These are phyloP conservation scores for Sebastolobus altivelis DNA, from an alignment of 2,797 vertebrate genomes.

Conservation along the genomic window DNA sequence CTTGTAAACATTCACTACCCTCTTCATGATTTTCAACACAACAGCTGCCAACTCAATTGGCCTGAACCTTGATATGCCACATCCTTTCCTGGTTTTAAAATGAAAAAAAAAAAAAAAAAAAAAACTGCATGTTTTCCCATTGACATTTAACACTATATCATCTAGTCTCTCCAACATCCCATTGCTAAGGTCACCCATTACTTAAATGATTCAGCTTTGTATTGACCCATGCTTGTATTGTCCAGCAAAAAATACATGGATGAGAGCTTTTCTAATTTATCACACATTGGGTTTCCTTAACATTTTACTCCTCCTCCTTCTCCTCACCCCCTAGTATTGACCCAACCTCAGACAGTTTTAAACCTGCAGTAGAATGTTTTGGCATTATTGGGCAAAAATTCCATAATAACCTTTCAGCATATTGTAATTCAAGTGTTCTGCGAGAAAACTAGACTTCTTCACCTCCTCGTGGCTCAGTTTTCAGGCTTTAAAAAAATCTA, in stretches of 20 bases:
- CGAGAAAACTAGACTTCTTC: too few relatives aligned
- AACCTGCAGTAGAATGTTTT: too few relatives aligned
- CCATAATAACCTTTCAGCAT: too few relatives aligned
- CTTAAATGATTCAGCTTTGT: background rate
- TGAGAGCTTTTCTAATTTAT: conserved; percentile 6
- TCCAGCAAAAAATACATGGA: background rate
- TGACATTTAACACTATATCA: conserved; percentile 22
- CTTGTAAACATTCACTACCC: conserved; percentile 16
- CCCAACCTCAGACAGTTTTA: background rate
- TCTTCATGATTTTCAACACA: background rate
- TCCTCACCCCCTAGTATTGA: conserved; percentile 1
- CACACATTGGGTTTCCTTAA: background rate
- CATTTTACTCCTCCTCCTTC: background rate
- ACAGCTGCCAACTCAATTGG: background rate
- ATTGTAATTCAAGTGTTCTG: too few relatives aligned
- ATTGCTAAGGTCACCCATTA: background rate
- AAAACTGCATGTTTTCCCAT: background rate
- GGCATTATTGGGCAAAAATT: fast-evolving
- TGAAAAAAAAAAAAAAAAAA: background rate
- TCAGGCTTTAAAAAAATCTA: too few relatives aligned
- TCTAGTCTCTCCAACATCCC: conserved; percentile 9
- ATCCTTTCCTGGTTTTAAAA: conserved; percentile 20
- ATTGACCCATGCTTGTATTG: background rate
- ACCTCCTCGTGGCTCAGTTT: too few relatives aligned
- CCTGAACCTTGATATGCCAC: background rate